A percentile compares a stretch with the other conserved stretches of the same genome.
Evolutionary conservation across 2,888 invertebrate genomes (phyloP).

Genomic region (Rhagium mordax): DNA sequence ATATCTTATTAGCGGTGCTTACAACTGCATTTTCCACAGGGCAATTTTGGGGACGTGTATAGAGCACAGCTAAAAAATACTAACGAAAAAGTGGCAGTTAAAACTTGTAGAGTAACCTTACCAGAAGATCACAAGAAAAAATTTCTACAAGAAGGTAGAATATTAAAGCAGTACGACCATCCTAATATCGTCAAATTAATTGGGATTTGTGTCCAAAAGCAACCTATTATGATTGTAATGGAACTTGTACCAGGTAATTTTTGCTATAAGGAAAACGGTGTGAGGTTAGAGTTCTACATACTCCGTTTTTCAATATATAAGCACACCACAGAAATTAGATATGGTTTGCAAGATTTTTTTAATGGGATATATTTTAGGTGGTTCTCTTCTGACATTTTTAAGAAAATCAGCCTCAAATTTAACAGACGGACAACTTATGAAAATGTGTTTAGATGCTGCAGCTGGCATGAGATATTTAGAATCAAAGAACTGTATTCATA

Average conservation of each 20-base stretch:
- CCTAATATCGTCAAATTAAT: conserved; percentile 96
- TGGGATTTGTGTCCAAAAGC: conserved; percentile 97
- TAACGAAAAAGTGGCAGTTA: conserved; percentile 93
- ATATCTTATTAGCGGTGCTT: neutral
- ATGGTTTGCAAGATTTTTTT: neutral
- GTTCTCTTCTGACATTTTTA: conserved; percentile 91
- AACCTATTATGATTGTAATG: conserved; percentile 99
- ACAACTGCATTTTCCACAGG: conserved; percentile 73
- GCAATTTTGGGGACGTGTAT: conserved; percentile 98
- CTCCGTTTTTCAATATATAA: too few species aligned
- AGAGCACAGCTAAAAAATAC: conserved; percentile 89
- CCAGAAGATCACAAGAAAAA: conserved; percentile 95
- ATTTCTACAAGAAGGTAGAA: conserved; percentile 95
- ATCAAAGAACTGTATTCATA: conserved; percentile 95
- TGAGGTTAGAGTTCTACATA: neutral
- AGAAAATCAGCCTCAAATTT: conserved; percentile 83
- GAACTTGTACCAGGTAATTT: conserved; percentile 88
- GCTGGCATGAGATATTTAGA: conserved; percentile 97
- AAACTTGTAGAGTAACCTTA: conserved; percentile 94
- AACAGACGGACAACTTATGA: conserved; percentile 77
- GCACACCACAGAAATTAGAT: too few species aligned
- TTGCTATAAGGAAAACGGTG: neutral
- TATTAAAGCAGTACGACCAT: conserved; percentile 96
- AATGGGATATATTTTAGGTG: conserved; percentile 74
- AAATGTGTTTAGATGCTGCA: conserved; percentile 95